phyloP scores from a whole-genome alignment of 2,113 vertebrate genomes.

The Brienomyrus longianalis region DNA sequence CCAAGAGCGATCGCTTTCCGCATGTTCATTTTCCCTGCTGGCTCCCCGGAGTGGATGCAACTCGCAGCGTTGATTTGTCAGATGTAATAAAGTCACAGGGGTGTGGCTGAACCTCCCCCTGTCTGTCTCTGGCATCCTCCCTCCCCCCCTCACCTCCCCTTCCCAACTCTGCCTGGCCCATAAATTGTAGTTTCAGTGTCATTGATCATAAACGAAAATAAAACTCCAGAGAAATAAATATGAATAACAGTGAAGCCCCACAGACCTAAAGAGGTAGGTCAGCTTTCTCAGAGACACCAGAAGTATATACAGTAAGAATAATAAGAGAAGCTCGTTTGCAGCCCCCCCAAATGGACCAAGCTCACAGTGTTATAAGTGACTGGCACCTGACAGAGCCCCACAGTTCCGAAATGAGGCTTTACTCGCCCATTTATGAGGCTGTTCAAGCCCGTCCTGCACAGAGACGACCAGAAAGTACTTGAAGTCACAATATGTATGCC shows the following conservation, averaged over 20 bases:
- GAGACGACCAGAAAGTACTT: neutral
- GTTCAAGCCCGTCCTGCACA: neutral
- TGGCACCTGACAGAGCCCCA: neutral
- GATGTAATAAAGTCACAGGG: constrained; percentile 43
- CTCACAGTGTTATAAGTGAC: neutral
- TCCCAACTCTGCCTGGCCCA: constrained; percentile 38
- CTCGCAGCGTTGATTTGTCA: constrained; percentile 41
- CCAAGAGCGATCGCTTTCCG: constrained; percentile 10
- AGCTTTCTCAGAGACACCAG: neutral
- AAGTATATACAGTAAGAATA: too few relatives aligned
- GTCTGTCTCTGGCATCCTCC: constrained; percentile 40
- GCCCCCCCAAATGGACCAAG: neutral
- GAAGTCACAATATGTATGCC: neutral
- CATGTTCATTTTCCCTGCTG: constrained; percentile 11
- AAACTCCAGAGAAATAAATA: neutral
- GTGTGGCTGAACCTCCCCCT: constrained; percentile 22
- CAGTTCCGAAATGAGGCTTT: neutral
- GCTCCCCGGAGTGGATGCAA: constrained; percentile 32
- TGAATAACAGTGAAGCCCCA: neutral
- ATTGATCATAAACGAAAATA: neutral
- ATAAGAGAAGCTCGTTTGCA: neutral
- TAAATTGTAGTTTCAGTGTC: neutral
- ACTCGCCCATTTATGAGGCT: neutral
- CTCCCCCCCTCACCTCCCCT: neutral
- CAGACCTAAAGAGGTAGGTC: neutral